These are phyloP conservation scores for Eupithecia insigniata DNA, from an alignment of 2,888 invertebrate genomes.

Conservation along the genomic window DNA sequence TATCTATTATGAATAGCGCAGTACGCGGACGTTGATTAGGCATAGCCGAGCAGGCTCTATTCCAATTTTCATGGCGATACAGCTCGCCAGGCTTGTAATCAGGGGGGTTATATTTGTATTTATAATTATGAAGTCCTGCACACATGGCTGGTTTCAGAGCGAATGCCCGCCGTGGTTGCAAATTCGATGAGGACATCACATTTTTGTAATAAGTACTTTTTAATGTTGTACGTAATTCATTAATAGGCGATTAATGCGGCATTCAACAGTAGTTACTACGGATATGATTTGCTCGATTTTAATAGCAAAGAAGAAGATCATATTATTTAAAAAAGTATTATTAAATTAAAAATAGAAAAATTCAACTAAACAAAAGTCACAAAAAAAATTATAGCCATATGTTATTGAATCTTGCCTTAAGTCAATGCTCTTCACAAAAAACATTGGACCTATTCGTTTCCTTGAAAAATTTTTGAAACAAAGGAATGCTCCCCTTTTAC, in stretches of 20 bases:
- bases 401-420: no score
- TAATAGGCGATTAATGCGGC: no score
- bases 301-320: not conserved
- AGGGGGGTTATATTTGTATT: not conserved
- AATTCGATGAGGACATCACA: not conserved
- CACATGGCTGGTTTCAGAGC: not conserved
- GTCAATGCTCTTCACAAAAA: no score
- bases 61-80: constrained; percentile 70
- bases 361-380: not conserved
- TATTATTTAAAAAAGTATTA: not conserved
- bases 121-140: not conserved
- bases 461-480: not conserved
- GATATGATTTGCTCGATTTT: not conserved
- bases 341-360: not conserved
- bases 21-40: constrained; percentile 70
- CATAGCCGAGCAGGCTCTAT: constrained; percentile 60
- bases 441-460: no score
- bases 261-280: not conserved
- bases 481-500: not conserved
- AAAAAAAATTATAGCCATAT: no score
- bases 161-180: not conserved
- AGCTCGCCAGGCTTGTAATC: constrained; percentile 14
- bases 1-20: constrained; percentile 72
- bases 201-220: not conserved
- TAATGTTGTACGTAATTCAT: not conserved